Evolutionary conservation across 2,113 vertebrate species (phyloP).

Genomic region (Rhea pennata): DNA sequence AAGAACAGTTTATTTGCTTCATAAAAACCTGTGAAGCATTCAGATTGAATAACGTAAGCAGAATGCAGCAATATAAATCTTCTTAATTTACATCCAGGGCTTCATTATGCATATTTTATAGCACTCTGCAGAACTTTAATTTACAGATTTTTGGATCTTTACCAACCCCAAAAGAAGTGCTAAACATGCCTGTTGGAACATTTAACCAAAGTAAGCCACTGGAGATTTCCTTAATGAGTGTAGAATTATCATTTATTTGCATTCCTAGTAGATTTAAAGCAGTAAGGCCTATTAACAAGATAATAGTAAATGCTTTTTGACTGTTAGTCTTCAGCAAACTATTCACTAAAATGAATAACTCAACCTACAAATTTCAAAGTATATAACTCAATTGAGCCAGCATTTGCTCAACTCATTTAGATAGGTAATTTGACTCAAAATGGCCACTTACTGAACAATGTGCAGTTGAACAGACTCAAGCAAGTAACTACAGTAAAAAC

Average conservation of each 20-base stretch:
- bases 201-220: slow-evolving; percentile 79
- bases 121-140: slow-evolving; percentile 81
- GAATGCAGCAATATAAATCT: slow-evolving; percentile 78
- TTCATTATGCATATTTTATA: slow-evolving; percentile 84
- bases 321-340: slow-evolving; percentile 71
- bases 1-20: slow-evolving; percentile 78
- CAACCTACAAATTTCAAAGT: slow-evolving; percentile 67
- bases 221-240: slow-evolving; percentile 79
- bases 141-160: slow-evolving; percentile 81
- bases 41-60: slow-evolving; percentile 79
- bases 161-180: slow-evolving; percentile 77
- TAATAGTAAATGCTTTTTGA: slow-evolving; percentile 76
- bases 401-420: slow-evolving; percentile 66
- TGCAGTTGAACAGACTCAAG: slow-evolving; percentile 26
- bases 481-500: background rate
- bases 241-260: slow-evolving; percentile 85
- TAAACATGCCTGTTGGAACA: slow-evolving; percentile 81
- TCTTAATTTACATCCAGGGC: slow-evolving; percentile 81
- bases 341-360: slow-evolving; percentile 67
- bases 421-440: slow-evolving; percentile 51
- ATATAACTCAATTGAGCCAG: slow-evolving; percentile 49
- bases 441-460: slow-evolving; percentile 20
- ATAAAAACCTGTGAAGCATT: slow-evolving; percentile 83
- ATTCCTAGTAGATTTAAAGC: slow-evolving; percentile 82
- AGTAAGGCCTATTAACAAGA: slow-evolving; percentile 79